Evolutionary conservation across 2,888 invertebrate genomes (phyloP), one percentile per base, ranked within the genome.

Genomic region (Perdita meconis): DNA sequence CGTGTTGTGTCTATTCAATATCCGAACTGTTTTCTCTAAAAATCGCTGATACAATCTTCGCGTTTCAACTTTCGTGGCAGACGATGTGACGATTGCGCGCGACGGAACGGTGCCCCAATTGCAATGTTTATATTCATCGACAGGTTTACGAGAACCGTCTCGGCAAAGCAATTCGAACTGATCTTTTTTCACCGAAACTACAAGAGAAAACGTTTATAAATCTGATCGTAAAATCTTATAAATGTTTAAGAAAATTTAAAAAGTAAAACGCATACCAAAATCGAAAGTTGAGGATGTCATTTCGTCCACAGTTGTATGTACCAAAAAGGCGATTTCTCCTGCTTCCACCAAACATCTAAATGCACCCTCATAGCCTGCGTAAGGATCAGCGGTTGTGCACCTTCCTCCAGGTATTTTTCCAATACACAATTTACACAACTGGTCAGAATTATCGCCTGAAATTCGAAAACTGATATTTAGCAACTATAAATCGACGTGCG

Each of bases 281-380:
- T 95, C 94, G 34, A 92, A 91, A 70, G 94, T 94, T 0, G 94
- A 95, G 4, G 93, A 90, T 3, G 96, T 92, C 91, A 97, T 95
- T 90, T 97, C 96, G 40, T 94, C 93, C 22, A 97, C 95, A 0
- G 97, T 97, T 0, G 96, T 96, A 89, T 98, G 97, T 56, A 96
- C 95, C 0, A 99, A 93, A 90, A 99, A 99, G 0, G 98, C 98
- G 19, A 99, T 95, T 59, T 99, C 98, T 1, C 98, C 98, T 13
- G 94, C 94, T 84, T 96, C 96, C 0, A 96, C 93, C 2, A 99
- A 93, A 92, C 99, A 99, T 51, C 95, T 94, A 76, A 98, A 95
- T 0, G 99, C 98, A 0, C 99, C 99, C 91, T 97, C 96, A 90
- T 97, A 98, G 0, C 98, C 98, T 30, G 97, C 96, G 91, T 96